Evolutionary conservation across 2,113 vertebrate genomes (phyloP), one percentile per base, ranked within the genome.

Genomic region (Alces alces): DNA sequence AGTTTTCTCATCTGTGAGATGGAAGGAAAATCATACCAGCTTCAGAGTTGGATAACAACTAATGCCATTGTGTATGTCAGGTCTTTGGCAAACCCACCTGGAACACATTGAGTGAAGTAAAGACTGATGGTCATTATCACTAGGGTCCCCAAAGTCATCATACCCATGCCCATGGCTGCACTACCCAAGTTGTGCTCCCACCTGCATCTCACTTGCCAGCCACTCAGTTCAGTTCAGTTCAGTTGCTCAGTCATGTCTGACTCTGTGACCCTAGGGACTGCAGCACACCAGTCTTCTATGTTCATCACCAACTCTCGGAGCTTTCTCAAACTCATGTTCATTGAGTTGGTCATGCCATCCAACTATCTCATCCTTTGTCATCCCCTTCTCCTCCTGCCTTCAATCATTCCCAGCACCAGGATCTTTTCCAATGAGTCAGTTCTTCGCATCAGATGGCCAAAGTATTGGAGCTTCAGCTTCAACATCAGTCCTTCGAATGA

Each of bases 21-120:
- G 30, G 3, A 28, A 16, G 36, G 66, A 28, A 25, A 47, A 82
- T 4, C 33, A 39, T 1, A 36, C 73, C 3, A 14, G 23, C 39
- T 47, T 61, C 39, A 50, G 30, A 33, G 25, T 4, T 39, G 25
- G 36, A 33, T 4, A 23, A 54, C 50, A 12, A 19, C 23, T 36
- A 36, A 33, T 4, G 28, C 36, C 28, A 10, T 0, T 15, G 16
- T 25, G 4, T 15, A 1, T 12, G 33, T 79, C 87, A 25, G 1
- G 2, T 58, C 58, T 58, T 52, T 58, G 2, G 43, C 57, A 79
- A 79, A 28, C n/a, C 4, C 0, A 4, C 6, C 61, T 45, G 28
- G 58, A 8, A n/a, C 57, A 21, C 36, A 23, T 2, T 2, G 6
- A 36, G 45, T 25, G 78, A 27, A 89, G 33, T 58, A 39, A 45